Evolutionary conservation across 2,888 invertebrate genomes (phyloP).

Genomic region (Tanypteryx hageni): DNA sequence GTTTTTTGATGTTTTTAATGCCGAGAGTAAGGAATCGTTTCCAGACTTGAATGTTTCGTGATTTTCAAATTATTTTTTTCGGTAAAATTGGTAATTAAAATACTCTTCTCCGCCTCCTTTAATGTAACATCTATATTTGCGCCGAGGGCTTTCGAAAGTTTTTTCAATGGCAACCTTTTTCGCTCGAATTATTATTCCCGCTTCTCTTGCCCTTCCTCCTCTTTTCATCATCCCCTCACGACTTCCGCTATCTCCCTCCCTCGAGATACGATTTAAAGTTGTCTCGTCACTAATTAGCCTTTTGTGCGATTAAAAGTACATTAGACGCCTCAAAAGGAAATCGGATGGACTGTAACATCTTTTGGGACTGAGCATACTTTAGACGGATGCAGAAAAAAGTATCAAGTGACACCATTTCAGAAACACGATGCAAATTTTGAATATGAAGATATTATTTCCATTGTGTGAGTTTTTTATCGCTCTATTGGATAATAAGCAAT

Average conservation of each 20-base stretch:
- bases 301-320: conserved; percentile 26
- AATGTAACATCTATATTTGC: conserved; percentile 31
- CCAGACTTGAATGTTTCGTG: conserved; percentile 47
- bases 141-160: conserved; percentile 47
- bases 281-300: conserved; percentile 45
- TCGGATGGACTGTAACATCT: conserved; percentile 10
- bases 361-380: neutral
- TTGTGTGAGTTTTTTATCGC: too few relatives aligned
- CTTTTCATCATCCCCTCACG: neutral
- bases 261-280: neutral
- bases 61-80: conserved; percentile 47
- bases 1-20: conserved; percentile 24
- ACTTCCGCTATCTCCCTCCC: too few relatives aligned
- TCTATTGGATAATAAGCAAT: too few relatives aligned
- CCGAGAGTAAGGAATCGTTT: conserved; percentile 7
- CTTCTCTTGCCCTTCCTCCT: neutral
- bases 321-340: conserved; percentile 19
- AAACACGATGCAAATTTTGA: too few relatives aligned
- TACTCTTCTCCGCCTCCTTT: conserved; percentile 16
- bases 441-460: too few relatives aligned
- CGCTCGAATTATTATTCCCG: conserved; percentile 33
- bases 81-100: conserved; percentile 63
- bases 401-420: neutral
- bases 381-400: neutral
- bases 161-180: conserved; percentile 28